Evolutionary conservation across 2,113 vertebrate genomes (phyloP).

Genomic region (Rhynchopsitta pachyrhyncha): DNA sequence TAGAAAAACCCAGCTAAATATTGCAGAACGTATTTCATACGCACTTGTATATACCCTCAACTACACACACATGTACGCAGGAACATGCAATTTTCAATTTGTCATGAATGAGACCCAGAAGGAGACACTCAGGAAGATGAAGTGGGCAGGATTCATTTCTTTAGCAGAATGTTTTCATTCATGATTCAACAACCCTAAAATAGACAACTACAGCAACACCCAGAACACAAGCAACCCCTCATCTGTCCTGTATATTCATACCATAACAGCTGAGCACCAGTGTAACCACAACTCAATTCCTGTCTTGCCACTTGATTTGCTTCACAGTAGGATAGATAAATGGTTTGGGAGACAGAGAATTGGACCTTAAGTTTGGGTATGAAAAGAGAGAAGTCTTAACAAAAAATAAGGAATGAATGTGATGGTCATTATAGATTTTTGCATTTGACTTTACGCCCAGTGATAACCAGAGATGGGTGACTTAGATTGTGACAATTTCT

Average conservation of each 20-base stretch:
- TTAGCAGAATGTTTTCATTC: background rate
- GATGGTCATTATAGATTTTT: background rate
- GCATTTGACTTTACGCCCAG: background rate
- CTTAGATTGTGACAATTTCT: background rate
- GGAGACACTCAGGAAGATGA: background rate
- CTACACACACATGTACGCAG: background rate
- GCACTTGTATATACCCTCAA: background rate
- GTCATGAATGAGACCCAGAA: background rate
- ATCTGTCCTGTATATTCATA: background rate
- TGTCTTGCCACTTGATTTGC: background rate
- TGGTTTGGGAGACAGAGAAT: background rate
- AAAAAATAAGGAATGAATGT: background rate
- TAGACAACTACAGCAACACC: background rate
- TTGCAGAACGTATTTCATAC: background rate
- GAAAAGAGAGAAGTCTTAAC: background rate
- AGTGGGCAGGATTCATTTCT: background rate
- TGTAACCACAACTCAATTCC: background rate
- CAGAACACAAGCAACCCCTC: background rate
- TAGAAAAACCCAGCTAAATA: background rate
- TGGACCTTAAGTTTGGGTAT: background rate
- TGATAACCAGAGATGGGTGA: background rate
- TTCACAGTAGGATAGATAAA: background rate
- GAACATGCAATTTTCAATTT: background rate
- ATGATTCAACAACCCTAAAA: background rate
- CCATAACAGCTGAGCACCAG: accelerated